These are phyloP conservation scores for Paguma larvata DNA, from an alignment of 2,797 vertebrate genomes.

Conservation along the genomic window DNA sequence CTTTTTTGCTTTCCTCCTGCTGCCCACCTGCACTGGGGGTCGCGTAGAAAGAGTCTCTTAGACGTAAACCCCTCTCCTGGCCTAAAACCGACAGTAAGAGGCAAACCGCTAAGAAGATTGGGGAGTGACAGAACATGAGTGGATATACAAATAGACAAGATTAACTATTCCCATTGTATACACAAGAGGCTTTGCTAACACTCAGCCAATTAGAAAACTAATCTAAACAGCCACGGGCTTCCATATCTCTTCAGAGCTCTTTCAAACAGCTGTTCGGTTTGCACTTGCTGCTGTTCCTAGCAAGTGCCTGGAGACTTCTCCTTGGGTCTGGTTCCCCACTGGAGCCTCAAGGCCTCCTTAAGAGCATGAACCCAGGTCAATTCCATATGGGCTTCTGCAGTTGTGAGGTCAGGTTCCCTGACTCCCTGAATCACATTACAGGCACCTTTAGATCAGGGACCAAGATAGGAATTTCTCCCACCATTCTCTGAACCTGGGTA, in stretches of 20 bases:
- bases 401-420: not conserved
- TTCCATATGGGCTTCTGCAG: not conserved
- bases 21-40: not conserved
- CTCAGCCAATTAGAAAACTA: constrained; percentile 83
- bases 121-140: constrained; percentile 78
- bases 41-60: fast-evolving
- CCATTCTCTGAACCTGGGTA: not conserved
- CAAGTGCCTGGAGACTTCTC: constrained; percentile 13
- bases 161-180: constrained; percentile 80
- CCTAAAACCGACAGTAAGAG: constrained; percentile 60
- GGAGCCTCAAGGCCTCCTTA: constrained; percentile 52
- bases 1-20: not conserved
- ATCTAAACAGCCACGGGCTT: constrained; percentile 81
- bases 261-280: constrained; percentile 72
- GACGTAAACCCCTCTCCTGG: not conserved
- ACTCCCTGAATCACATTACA: not conserved
- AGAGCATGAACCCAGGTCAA: not conserved
- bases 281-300: constrained; percentile 53
- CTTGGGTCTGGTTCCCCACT: constrained; percentile 6
- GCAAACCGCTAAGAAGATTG: constrained; percentile 63
- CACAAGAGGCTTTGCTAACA: constrained; percentile 83
- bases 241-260: not conserved
- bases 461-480: not conserved
- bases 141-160: constrained; percentile 85
- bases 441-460: not conserved